Evolutionary conservation across 2,888 invertebrate genomes (phyloP).

Genomic region (Serripes groenlandicus): DNA sequence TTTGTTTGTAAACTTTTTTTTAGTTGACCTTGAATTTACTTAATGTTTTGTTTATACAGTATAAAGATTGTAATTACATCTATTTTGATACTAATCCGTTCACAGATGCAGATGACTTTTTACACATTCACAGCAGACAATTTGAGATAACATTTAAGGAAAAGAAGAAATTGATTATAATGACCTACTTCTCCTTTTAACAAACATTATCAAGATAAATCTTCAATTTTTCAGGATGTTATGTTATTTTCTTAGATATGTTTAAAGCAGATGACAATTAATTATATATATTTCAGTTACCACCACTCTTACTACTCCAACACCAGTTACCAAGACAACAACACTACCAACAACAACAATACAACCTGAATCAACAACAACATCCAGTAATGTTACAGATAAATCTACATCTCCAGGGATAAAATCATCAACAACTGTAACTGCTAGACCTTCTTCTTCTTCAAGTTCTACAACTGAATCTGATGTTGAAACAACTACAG

Average conservation of each 20-base stretch:
- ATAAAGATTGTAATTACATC: neutral
- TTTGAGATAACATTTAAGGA: neutral
- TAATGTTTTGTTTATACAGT: no score
- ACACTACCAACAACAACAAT: neutral
- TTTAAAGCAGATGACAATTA: no score
- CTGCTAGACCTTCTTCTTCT: neutral
- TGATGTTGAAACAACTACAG: neutral
- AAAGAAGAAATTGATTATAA: neutral
- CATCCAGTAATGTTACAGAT: slow-evolving; percentile 10
- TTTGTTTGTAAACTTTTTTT: no score
- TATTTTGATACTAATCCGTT: neutral
- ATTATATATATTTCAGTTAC: neutral
- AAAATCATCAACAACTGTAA: neutral
- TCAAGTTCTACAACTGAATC: neutral
- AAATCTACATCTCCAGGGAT: slow-evolving; percentile 21
- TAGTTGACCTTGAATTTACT: no score
- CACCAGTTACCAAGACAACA: neutral
- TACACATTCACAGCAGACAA: neutral
- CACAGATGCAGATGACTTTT: neutral
- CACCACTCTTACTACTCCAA: neutral
- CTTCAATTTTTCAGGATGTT: no score
- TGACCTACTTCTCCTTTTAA: neutral
- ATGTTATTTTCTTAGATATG: neutral
- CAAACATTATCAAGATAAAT: no score
- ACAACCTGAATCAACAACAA: neutral